Base-by-base conservation (phyloP, 2,113 vertebrate species). In the Trachemys scripta region DNA sequence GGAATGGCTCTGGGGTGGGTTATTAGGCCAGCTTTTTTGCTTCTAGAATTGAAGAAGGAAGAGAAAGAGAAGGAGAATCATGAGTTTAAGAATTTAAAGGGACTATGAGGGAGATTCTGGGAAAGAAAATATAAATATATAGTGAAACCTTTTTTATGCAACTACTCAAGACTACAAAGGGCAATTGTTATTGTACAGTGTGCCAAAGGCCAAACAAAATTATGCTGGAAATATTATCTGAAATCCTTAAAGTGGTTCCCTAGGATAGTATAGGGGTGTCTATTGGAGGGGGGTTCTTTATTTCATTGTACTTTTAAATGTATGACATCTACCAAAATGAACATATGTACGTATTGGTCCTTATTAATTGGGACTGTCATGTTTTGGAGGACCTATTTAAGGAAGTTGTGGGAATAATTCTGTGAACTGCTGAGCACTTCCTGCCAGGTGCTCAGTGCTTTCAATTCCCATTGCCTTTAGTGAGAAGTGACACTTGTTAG, bases 391-490 rank as follows among this genome's bases (percentile, higher is more conserved):
- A 31, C 31, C 20, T 12, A 50, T 5, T 24, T n/a, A 24, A 82
- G 7, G 8, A 38, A 13, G 65, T 87, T 87, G 54, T n/a, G 9
- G n/a, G 47, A 69, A 42, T 8, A 75, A 22, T 57, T 95, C 35
- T 79, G 42, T 12, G 95, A 96, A 59, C 75, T 29, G 31, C 79
- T 91, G 75, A 82, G 25, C 42, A 38, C 9, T 92, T 87, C 69
- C 93, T 91, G 85, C 80, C 89, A 56, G n/a, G 49, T 17, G 1
- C 57, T 81, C n/a, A 93, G 65, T 92, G 79, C 83, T 92, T 95
- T 93, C 79, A 79, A 47, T 54, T 80, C 50, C 94, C 89, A 84
- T 53, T 94, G 72, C 17, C 90, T 94, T 2, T 4, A 89, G 88
- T 90, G 90, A 94, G 91, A 85, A 84, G n/a, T 89, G 65, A 5